phyloP scores from a whole-genome alignment of 2,797 vertebrate genomes.

The Alcedo quadribrachys region DNA sequence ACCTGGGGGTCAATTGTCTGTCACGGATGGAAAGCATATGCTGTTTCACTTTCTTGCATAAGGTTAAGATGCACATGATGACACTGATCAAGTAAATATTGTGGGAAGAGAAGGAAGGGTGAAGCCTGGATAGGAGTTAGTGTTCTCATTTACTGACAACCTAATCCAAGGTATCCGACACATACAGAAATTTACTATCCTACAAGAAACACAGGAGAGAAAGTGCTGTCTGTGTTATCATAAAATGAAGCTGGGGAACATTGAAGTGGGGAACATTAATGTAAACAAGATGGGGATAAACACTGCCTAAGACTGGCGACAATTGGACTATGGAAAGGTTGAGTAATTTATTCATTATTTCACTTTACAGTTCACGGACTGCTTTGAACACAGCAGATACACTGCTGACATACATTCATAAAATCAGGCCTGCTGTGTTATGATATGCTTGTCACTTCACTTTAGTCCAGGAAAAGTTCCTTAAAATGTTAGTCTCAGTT shows the following conservation, averaged over 20 bases:
- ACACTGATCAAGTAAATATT: constrained; percentile 77
- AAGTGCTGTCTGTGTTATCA: background rate
- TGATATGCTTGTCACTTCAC: background rate
- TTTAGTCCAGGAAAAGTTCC: background rate
- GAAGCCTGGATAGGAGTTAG: background rate
- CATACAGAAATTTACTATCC: background rate
- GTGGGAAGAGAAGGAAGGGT: constrained; percentile 56
- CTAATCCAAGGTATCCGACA: background rate
- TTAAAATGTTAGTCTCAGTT: background rate
- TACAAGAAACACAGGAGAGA: background rate
- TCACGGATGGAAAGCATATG: constrained; percentile 75
- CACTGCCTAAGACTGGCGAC: background rate
- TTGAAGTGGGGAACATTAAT: background rate
- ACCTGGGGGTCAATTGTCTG: constrained; percentile 89
- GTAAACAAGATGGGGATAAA: background rate
- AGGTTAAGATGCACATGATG: constrained; percentile 87
- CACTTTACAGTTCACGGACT: background rate
- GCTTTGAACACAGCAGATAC: background rate
- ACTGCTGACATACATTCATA: background rate
- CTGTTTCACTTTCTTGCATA: constrained; percentile 91
- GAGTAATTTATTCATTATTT: background rate
- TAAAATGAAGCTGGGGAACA: background rate
- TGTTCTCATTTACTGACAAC: background rate
- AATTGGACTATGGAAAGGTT: background rate
- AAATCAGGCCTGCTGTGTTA: background rate